A percentile compares a stretch with the other conserved stretches of the same genome.
These are phyloP conservation scores for Trogon melanurus DNA, from an alignment of 2,113 vertebrate species.

Conservation along the genomic window DNA sequence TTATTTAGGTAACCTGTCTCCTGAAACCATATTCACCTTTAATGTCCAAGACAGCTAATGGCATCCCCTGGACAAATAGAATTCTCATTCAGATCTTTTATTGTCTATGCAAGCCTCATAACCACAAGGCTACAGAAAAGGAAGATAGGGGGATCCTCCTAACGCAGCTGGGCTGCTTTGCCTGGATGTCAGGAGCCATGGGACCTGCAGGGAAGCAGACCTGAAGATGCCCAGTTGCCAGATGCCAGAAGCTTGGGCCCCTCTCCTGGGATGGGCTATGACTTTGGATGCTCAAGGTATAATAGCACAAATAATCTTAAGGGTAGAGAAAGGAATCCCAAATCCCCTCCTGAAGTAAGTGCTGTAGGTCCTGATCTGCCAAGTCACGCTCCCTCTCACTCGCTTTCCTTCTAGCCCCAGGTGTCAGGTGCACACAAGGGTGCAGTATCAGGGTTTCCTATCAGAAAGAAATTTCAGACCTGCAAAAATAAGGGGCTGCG, in stretches of 20 bases:
- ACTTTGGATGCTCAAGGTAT: background rate
- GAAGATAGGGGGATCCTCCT: background rate
- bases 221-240: background rate
- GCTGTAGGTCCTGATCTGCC: background rate
- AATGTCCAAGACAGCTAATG: background rate
- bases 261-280: background rate
- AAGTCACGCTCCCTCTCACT: rapidly evolving
- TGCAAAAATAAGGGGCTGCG: background rate
- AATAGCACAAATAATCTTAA: background rate
- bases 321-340: background rate
- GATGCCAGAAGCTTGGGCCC: background rate
- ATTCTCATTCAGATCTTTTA: background rate
- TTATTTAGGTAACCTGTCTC: background rate
- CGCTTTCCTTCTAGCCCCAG: rapidly evolving
- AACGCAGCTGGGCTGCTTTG: background rate
- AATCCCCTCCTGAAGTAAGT: background rate
- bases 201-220: background rate
- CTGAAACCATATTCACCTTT: background rate
- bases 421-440: background rate
- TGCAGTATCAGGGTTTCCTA: background rate
- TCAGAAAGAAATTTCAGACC: background rate
- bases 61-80: background rate
- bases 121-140: background rate
- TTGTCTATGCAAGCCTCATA: background rate
- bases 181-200: background rate